Evolutionary conservation across 2,888 invertebrate species (phyloP).

Genomic region (Troides helena): DNA sequence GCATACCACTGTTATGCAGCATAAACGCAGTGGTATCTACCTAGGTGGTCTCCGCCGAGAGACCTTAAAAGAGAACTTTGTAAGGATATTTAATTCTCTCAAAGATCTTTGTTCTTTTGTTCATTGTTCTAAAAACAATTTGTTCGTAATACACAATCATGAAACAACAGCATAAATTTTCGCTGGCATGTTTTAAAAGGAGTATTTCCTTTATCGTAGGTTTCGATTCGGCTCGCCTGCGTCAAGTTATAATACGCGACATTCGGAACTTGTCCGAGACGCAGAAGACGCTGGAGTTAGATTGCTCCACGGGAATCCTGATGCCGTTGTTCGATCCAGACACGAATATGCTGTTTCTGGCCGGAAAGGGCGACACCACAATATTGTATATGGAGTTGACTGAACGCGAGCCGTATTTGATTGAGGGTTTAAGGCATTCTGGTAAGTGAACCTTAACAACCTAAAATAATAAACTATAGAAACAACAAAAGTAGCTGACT

Average conservation of each 20-base stretch:
- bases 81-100: too few species aligned
- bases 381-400: conserved; percentile 94
- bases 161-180: too few species aligned
- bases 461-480: background rate
- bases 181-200: too few species aligned
- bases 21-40: too few species aligned
- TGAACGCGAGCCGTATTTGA: conserved; percentile 93
- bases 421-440: conserved; percentile 92
- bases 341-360: conserved; percentile 96
- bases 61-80: too few species aligned
- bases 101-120: too few species aligned
- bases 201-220: conserved; percentile 46
- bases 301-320: conserved; percentile 93
- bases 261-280: conserved; percentile 88
- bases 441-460: conserved; percentile 53
- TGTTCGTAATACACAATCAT: too few species aligned
- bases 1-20: too few species aligned
- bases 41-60: too few species aligned
- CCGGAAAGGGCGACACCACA: conserved; percentile 96
- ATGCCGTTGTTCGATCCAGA: conserved; percentile 96
- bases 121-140: too few species aligned
- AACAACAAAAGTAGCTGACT: background rate
- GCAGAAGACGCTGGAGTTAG: conserved; percentile 89
- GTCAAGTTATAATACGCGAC: conserved; percentile 94
- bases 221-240: conserved; percentile 92